Evolutionary conservation across 2,888 invertebrate genomes (phyloP).

Genomic region (Hetaerina titia): DNA sequence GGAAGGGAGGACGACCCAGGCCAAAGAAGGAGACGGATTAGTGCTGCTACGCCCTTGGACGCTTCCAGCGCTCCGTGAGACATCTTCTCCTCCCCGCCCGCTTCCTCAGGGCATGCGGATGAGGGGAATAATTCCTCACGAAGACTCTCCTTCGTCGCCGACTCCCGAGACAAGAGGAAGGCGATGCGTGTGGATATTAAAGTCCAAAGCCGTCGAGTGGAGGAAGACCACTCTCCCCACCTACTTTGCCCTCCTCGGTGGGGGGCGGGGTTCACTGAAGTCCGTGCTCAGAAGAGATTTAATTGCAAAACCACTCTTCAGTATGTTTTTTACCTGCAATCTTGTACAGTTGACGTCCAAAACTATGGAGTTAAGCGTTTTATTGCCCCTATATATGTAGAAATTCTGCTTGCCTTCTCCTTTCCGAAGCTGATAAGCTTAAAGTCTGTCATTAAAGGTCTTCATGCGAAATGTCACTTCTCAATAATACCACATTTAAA

Average conservation of each 20-base stretch:
- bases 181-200: not conserved
- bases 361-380: not conserved
- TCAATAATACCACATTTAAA: too few species aligned
- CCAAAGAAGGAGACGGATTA: constrained; percentile 16
- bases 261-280: not conserved
- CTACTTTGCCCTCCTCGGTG: not conserved
- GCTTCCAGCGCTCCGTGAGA: not conserved
- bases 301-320: not conserved
- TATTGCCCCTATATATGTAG: not conserved
- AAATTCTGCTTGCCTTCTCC: not conserved
- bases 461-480: too few species aligned
- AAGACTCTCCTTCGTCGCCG: not conserved
- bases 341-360: not conserved
- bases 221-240: not conserved
- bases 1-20: not conserved
- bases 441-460: not conserved
- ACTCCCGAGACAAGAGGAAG: not conserved
- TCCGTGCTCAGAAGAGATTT: not conserved
- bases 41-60: not conserved
- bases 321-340: not conserved
- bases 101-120: not conserved
- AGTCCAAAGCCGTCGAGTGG: constrained; percentile 30
- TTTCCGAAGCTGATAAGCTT: not conserved
- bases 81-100: not conserved
- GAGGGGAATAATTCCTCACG: not conserved